Base-by-base conservation (phyloP, 2,113 vertebrate species). In the Lepus timidus region DNA sequence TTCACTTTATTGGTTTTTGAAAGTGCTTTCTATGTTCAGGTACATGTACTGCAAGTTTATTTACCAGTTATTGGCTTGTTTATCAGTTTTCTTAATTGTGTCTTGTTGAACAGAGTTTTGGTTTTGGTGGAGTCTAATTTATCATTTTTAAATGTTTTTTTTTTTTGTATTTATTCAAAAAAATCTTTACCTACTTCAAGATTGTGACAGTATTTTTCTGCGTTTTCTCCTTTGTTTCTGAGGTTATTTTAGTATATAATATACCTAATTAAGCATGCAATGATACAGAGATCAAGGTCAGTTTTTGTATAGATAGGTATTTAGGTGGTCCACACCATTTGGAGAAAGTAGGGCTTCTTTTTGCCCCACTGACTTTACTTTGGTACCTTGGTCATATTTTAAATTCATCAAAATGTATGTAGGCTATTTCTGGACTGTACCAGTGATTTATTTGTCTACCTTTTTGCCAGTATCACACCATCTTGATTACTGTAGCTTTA, bases 11-110 rank as follows among this genome's bases (percentile, higher is more conserved):
- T 91, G 29, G 52, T 86, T 95, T 68, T 20, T 62, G 20, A 31
- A 17, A 19, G 23, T 65, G 80, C 55, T 52, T 85, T 55, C 67
- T 58, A 8, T 84, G 36, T 83, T 68, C 64, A 39, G 31, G 31
- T 81, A 61, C 16, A n/a, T 81, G 68, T 74, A 83, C 49, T 68
- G 9, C 74, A 36, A 4, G 75, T 95, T 80, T 74, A 31, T 64
- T 65, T 87, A 68, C 68, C 31, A 52, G 19, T 82, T n/a, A 90
- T 86, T 29, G 68, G 4, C 31, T 82, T 23, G 6, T 29, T 73
- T 70, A 65, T 75, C 76, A 29, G 36, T 71, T 92, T 76, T 83
- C 76, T 87, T 79, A 73, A 75, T 36, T 74, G 36, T 67, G 36
- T 68, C 20, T 75, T 85, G 62, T 39, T 81, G 39, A 83, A 9